Evolutionary conservation across 2,113 vertebrate genomes (phyloP).

Genomic region (Orycteropus afer): DNA sequence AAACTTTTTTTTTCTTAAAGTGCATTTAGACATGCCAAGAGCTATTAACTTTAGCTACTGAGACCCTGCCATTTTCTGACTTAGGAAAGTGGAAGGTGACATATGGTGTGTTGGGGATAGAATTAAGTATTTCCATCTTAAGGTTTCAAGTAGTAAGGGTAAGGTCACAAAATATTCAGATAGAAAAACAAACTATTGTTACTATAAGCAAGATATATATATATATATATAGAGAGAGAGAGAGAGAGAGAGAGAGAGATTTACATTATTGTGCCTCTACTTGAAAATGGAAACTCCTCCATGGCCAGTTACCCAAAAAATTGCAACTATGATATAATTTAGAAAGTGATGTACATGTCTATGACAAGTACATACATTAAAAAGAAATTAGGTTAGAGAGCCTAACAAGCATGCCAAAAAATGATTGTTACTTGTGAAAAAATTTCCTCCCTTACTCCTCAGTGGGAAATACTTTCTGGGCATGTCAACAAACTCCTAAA

Average conservation of each 20-base stretch:
- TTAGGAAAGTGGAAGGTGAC: conserved; percentile 30
- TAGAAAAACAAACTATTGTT: neutral
- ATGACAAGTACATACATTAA: neutral
- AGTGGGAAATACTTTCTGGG: neutral
- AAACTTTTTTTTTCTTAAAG: conserved; percentile 63
- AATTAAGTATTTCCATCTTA: conserved; percentile 53
- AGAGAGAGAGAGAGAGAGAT: too few species aligned
- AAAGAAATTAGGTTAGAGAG: neutral
- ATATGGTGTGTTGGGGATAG: neutral
- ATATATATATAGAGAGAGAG: neutral
- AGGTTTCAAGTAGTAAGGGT: conserved; percentile 44
- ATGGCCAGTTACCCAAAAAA: neutral
- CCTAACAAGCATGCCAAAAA: neutral
- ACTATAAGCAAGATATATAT: neutral
- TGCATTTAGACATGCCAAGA: conserved; percentile 67
- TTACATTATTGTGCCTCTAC: neutral
- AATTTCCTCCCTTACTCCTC: conserved; percentile 35
- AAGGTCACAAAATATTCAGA: conserved; percentile 50
- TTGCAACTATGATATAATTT: neutral
- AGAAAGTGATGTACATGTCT: neutral
- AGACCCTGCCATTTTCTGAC: conserved; percentile 43
- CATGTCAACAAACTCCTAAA: neutral
- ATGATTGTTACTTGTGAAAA: neutral
- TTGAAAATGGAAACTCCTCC: conserved; percentile 22
- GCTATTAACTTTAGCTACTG: conserved; percentile 57